These are phyloP conservation scores for Smittia aterrima DNA, from an alignment of 2,888 invertebrate species.

Conservation along the genomic window DNA sequence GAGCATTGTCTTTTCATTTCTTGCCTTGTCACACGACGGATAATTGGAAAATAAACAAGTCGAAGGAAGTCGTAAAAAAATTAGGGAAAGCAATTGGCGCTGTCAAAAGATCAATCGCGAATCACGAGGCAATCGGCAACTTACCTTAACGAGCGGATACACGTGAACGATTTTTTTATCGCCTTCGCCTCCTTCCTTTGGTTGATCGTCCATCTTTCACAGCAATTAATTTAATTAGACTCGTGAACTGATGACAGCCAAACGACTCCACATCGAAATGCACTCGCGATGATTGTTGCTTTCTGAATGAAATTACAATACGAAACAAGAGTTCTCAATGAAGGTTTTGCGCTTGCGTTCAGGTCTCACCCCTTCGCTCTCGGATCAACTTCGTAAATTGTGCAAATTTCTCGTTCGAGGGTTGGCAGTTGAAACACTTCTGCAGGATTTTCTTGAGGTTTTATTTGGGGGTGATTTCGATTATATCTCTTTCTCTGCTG, in stretches of 20 bases:
- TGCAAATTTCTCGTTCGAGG: background rate
- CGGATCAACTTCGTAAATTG: background rate
- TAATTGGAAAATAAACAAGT: conserved; percentile 42
- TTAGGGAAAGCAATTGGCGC: background rate
- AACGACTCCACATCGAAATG: background rate
- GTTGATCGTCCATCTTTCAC: conserved; percentile 20
- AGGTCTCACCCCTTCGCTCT: conserved; percentile 7
- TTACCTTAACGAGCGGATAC: conserved; percentile 80
- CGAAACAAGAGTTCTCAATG: background rate
- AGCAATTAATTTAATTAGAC: background rate
- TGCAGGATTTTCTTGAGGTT: background rate
- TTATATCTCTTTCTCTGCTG: too few relatives aligned
- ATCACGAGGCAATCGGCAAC: background rate
- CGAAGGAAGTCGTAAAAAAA: background rate
- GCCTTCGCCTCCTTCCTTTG: conserved; percentile 53
- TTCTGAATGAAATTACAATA: conserved; percentile 25
- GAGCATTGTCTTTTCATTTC: background rate
- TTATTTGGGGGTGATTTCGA: background rate
- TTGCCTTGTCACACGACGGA: conserved; percentile 27
- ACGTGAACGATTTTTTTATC: conserved; percentile 72
- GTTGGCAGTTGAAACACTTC: background rate
- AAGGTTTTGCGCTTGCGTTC: conserved; percentile 24
- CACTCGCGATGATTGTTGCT: conserved; percentile 23
- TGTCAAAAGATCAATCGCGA: background rate
- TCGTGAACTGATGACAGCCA: background rate